Conservation (phyloP, 2,888 invertebrate species). For the Prosapia bicincta region DNA sequence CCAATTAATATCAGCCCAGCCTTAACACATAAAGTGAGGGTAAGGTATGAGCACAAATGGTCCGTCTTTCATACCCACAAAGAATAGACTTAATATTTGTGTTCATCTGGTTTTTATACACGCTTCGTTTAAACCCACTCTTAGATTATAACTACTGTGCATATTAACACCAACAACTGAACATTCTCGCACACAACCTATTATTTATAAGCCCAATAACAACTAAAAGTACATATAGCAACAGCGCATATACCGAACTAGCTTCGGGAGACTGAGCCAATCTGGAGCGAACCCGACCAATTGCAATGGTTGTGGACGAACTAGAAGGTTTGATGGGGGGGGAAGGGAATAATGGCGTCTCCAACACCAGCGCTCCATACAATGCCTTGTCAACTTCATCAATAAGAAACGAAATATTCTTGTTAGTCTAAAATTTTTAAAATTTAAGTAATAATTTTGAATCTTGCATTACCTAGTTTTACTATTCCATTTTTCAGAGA, state of each 20-base stretch:
- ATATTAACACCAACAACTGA: background rate
- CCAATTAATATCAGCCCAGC: background rate
- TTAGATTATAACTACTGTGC: background rate
- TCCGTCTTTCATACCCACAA: constrained; percentile 9
- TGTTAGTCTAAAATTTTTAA: background rate
- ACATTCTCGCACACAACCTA: background rate
- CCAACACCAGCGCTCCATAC: constrained; percentile 9
- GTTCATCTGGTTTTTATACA: background rate
- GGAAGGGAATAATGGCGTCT: constrained; percentile 18
- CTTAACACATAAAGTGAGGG: constrained; percentile 4
- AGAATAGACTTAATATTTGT: background rate
- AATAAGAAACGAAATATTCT: background rate
- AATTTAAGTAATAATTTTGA: too few relatives aligned
- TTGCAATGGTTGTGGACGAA: background rate
- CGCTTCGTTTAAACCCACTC: background rate
- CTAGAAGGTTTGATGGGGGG: constrained; percentile 12
- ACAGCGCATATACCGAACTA: constrained; percentile 10
- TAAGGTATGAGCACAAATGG: background rate
- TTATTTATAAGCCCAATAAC: constrained; percentile 1
- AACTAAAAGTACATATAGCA: constrained; percentile 5
- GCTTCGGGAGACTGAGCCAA: constrained; percentile 13
- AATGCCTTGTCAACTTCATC: constrained; percentile 13
- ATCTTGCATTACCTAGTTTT: too few relatives aligned
- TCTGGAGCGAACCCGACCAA: constrained; percentile 5
- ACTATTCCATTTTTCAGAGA: too few relatives aligned